Conservation (phyloP, 1,140 invertebrate genomes). For the Semibalanus balanoides region DNA sequence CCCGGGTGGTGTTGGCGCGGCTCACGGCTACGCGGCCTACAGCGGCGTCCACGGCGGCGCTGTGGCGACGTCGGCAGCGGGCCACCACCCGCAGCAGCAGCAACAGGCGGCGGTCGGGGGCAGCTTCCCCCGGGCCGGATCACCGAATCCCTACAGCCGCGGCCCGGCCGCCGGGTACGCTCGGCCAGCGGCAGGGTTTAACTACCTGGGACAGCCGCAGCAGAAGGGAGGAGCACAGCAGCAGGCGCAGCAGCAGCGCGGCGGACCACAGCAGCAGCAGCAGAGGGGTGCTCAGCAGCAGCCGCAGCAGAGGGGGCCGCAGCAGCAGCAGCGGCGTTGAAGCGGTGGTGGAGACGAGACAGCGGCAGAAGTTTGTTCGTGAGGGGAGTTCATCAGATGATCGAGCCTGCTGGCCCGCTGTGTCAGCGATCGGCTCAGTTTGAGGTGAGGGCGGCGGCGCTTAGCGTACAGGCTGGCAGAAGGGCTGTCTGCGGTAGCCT, state of each 20-base stretch:
- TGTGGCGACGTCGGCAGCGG: neutral
- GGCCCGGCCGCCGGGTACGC: neutral
- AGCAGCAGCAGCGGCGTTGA: neutral
- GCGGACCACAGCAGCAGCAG: neutral
- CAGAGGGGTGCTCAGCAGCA: neutral
- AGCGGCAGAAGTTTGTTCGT: too few relatives aligned
- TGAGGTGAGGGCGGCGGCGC: too few relatives aligned
- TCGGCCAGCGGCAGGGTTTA: neutral
- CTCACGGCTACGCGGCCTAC: neutral
- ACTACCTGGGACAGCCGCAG: neutral
- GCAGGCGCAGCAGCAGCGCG: neutral
- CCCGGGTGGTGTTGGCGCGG: too few relatives aligned
- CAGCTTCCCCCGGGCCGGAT: neutral
- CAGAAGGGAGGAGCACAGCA: neutral
- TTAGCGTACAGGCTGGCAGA: too few relatives aligned
- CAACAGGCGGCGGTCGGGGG: too few relatives aligned
- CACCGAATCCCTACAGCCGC: neutral
- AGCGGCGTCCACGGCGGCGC: neutral
- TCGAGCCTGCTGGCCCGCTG: too few relatives aligned
- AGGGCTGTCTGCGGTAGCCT: too few relatives aligned
- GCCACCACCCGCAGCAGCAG: neutral
- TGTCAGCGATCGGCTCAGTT: too few relatives aligned
- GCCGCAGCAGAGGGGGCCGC: neutral
- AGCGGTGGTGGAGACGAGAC: too few relatives aligned
- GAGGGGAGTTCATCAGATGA: too few relatives aligned